Evolutionary conservation across 2,888 invertebrate genomes (phyloP).

Genomic region (Eremobia ochroleuca): DNA sequence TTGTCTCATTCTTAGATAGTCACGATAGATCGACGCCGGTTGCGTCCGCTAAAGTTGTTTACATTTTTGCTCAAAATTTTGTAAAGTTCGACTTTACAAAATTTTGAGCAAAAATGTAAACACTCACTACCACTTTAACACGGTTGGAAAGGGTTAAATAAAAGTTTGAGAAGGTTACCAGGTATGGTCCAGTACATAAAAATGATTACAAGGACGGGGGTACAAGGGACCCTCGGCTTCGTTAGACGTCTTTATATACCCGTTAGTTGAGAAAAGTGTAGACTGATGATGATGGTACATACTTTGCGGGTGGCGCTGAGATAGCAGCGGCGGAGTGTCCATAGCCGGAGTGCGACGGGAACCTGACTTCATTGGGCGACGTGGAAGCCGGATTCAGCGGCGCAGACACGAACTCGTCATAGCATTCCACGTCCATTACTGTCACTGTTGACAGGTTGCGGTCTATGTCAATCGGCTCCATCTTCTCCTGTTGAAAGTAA

Average conservation of each 20-base stretch:
- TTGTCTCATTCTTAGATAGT: no score
- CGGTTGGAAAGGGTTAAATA: no score
- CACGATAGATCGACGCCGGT: no score
- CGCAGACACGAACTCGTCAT: constrained; percentile 91
- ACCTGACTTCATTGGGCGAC: not conserved
- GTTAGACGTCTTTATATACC: no score
- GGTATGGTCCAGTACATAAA: not conserved
- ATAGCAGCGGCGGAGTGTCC: constrained; percentile 64
- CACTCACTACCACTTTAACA: no score
- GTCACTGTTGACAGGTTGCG: constrained; percentile 90
- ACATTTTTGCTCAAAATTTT: no score
- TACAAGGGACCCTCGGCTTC: no score
- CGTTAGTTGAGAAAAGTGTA: not conserved
- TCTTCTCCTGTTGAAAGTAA: constrained; percentile 74
- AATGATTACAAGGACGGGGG: not conserved
- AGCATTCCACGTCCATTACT: constrained; percentile 93
- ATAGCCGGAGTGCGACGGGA: constrained; percentile 58
- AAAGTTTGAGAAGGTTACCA: no score
- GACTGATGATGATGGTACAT: not conserved
- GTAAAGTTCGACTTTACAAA: no score
- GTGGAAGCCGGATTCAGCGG: constrained; percentile 32
- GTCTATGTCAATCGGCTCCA: constrained; percentile 93
- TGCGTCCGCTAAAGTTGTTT: no score
- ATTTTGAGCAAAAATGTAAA: no score
- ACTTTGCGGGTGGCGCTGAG: constrained; percentile 79